Evolutionary conservation across 2,797 vertebrate species (phyloP).

Genomic region (Bovichtus variegatus): DNA sequence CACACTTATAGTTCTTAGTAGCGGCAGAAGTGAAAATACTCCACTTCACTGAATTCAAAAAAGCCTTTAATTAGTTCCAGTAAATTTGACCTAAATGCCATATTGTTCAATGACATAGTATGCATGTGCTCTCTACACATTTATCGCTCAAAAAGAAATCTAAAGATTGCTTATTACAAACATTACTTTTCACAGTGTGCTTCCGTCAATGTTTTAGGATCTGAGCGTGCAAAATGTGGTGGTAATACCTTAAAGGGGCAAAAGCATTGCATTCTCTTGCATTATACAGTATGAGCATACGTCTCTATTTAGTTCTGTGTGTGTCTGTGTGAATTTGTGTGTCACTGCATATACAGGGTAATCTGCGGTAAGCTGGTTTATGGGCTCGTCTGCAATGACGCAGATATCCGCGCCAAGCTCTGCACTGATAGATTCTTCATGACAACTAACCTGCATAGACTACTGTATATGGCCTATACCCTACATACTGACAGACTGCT

Average conservation of each 20-base stretch:
- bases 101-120: not conserved
- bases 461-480: conserved; percentile 39
- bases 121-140: not conserved
- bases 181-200: not conserved
- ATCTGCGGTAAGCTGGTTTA: conserved; percentile 88
- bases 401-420: conserved; percentile 77
- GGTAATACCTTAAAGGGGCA: not conserved
- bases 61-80: not conserved
- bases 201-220: not conserved
- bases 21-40: conserved; percentile 27
- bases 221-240: not conserved
- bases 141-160: not conserved
- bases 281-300: not conserved
- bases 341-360: conserved; percentile 73
- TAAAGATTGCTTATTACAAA: not conserved
- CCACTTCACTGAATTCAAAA: not conserved
- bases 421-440: conserved; percentile 80
- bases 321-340: conserved; percentile 54
- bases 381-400: conserved; percentile 84
- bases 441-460: conserved; percentile 76
- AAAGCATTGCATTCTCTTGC: not conserved
- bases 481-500: conserved; percentile 36
- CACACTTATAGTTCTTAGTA: not conserved
- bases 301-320: conserved; percentile 13
- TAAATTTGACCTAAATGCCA: not conserved